phyloP scores from a whole-genome alignment of 2,797 vertebrate genomes.

The Avahi laniger region DNA sequence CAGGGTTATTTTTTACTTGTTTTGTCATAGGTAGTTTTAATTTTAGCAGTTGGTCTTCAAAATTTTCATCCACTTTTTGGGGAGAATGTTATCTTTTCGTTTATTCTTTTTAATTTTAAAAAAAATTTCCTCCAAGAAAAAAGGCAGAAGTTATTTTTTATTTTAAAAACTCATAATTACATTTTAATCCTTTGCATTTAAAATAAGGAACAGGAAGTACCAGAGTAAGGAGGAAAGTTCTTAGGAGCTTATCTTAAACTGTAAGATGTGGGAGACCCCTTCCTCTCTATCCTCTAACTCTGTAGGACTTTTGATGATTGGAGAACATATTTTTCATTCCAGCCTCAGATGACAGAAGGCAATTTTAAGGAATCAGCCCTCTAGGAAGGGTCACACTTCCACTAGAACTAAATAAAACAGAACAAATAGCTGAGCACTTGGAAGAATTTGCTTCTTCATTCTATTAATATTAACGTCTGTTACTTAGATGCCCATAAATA shows the following conservation, averaged over 20 bases:
- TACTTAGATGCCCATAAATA: neutral
- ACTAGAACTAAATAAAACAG: neutral
- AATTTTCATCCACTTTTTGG: neutral
- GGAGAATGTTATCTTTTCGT: neutral
- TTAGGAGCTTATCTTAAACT: neutral
- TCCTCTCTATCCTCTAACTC: neutral
- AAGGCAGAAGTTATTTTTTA: neutral
- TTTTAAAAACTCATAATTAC: neutral
- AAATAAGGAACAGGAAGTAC: neutral
- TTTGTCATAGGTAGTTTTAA: neutral
- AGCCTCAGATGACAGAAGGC: neutral
- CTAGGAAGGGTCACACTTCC: neutral
- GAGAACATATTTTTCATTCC: neutral
- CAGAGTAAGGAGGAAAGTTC: neutral
- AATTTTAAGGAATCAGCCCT: slow-evolving; percentile 10
- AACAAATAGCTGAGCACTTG: neutral
- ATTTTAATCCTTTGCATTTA: slow-evolving; percentile 42
- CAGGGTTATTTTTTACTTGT: neutral
- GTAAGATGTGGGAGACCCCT: neutral
- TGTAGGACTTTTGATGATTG: neutral
- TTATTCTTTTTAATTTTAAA: neutral
- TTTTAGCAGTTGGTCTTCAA: neutral
- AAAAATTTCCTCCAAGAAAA: neutral
- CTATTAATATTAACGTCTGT: neutral
- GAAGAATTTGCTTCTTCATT: neutral